Conservation (phyloP, 2,797 vertebrate genomes). For the Periophthalmus magnuspinnatus region DNA sequence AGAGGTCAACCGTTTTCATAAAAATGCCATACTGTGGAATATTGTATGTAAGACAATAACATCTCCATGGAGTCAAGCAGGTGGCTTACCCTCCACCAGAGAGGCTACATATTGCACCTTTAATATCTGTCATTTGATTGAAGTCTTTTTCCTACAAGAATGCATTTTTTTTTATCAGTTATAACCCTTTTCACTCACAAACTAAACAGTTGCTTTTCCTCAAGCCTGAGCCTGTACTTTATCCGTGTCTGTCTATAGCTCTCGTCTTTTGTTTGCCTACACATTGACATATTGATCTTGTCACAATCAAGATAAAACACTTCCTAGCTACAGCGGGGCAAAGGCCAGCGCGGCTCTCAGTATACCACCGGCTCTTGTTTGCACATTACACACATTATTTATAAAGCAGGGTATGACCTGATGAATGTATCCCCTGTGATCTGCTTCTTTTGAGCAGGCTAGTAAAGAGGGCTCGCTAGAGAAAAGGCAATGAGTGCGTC, state of each 20-base stretch:
- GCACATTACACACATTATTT: slow-evolving; percentile 58
- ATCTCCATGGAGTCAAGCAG: no score
- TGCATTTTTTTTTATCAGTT: background rate
- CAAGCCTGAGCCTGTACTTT: background rate
- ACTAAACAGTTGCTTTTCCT: slow-evolving; percentile 4
- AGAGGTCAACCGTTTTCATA: no score
- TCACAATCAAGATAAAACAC: slow-evolving; percentile 29
- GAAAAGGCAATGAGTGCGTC: slow-evolving; percentile 49
- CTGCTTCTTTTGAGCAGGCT: slow-evolving; percentile 46
- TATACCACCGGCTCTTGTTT: slow-evolving; percentile 41
- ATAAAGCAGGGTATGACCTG: slow-evolving; percentile 44
- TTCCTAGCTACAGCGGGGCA: slow-evolving; percentile 38
- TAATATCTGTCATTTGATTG: background rate
- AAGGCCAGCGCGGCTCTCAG: slow-evolving; percentile 40
- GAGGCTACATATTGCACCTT: no score
- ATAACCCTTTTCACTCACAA: background rate
- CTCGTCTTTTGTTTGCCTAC: slow-evolving; percentile 14
- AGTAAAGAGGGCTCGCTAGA: slow-evolving; percentile 42
- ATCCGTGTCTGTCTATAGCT: slow-evolving; percentile 16
- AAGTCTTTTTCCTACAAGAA: background rate
- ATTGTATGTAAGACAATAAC: no score
- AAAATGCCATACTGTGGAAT: no score
- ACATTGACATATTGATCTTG: slow-evolving; percentile 29
- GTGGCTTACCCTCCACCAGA: no score
- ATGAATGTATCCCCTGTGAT: slow-evolving; percentile 59